Percentiles rank a stretch among this genome's conserved stretches.
Evolutionary conservation across 2,797 vertebrate genomes (phyloP).

Genomic region (Anas georgica): DNA sequence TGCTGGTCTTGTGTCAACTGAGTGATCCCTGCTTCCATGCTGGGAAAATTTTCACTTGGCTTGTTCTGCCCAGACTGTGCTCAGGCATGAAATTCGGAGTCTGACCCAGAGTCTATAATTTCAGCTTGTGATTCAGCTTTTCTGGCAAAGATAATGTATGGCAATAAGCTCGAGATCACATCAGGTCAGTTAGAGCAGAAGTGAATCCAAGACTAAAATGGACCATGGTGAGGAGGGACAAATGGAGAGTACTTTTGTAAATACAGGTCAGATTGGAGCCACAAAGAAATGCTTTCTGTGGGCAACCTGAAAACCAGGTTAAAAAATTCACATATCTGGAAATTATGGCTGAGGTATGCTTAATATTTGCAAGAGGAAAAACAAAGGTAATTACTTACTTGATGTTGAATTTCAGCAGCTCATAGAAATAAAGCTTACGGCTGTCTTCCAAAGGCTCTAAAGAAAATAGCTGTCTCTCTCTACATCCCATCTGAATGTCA

Average conservation of each 20-base stretch:
- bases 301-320: background rate
- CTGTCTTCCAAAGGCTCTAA: background rate
- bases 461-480: background rate
- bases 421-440: background rate
- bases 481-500: background rate
- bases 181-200: constrained; percentile 3
- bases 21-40: background rate
- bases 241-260: background rate
- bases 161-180: constrained; percentile 21
- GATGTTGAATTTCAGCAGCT: background rate
- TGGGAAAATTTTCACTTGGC: constrained; percentile 22
- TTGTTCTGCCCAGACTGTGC: background rate
- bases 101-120: background rate
- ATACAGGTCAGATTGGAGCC: background rate
- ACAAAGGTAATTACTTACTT: background rate
- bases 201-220: background rate
- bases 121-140: constrained; percentile 38
- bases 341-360: background rate
- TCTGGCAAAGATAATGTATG: constrained; percentile 11
- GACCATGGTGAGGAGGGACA: background rate
- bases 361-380: background rate
- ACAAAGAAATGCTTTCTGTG: background rate
- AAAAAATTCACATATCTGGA: background rate
- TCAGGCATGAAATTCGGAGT: background rate
- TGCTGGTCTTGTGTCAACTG: background rate